Conservation (phyloP, 2,888 invertebrate genomes). For the Dasypolia templi region DNA sequence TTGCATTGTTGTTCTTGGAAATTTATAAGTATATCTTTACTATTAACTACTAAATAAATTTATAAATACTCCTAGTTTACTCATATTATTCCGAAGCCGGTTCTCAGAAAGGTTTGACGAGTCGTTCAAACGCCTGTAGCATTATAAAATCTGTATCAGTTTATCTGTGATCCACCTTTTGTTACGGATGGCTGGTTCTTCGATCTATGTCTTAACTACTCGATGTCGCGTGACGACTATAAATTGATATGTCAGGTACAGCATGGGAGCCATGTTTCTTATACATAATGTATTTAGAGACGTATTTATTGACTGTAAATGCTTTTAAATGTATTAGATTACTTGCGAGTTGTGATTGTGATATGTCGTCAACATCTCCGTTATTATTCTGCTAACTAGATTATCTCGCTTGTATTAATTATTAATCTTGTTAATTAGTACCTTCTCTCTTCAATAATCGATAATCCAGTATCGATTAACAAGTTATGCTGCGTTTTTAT, state of each 20-base stretch:
- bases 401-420: slow-evolving; percentile 7
- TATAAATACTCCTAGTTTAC: slow-evolving; percentile 1
- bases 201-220: slow-evolving; percentile 40
- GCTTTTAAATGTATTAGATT: background rate
- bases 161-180: slow-evolving; percentile 42
- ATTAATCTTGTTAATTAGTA: slow-evolving; percentile 3
- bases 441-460: background rate
- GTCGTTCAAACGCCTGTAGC: slow-evolving; percentile 2
- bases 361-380: background rate
- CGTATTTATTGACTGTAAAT: slow-evolving; percentile 14
- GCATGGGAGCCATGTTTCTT: slow-evolving; percentile 12
- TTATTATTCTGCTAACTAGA: background rate
- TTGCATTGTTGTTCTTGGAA: background rate
- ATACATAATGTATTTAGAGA: slow-evolving; percentile 13
- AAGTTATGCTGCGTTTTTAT: too few relatives aligned
- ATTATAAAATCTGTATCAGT: slow-evolving; percentile 41
- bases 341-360: background rate
- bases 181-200: slow-evolving; percentile 30
- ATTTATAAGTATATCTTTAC: background rate
- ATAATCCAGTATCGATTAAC: background rate
- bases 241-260: slow-evolving; percentile 43
- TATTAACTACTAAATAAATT: background rate
- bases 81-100: background rate
- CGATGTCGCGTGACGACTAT: slow-evolving; percentile 28
- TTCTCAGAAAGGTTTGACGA: slow-evolving; percentile 22